Evolutionary conservation across 2,888 invertebrate species (phyloP).

Genomic region (Drosophila anomelani): DNA sequence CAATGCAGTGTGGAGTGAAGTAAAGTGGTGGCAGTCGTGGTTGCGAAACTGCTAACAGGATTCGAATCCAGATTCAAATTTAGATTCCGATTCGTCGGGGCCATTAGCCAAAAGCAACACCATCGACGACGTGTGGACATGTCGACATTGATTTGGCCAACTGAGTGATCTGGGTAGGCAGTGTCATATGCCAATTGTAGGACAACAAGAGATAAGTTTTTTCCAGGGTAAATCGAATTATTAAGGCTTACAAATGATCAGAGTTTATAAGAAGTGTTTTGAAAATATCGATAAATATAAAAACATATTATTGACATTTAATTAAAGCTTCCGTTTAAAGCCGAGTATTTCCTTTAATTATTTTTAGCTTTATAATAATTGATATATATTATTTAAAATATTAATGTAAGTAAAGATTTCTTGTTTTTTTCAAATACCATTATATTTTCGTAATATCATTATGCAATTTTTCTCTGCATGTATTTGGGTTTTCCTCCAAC

Average conservation of each 20-base stretch:
- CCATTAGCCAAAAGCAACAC: constrained; percentile 73
- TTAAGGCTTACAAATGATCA: not conserved
- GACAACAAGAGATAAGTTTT: constrained; percentile 4
- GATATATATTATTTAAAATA: no score
- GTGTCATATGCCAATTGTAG: constrained; percentile 16
- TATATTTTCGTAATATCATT: not conserved
- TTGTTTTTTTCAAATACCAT: not conserved
- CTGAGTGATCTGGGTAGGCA: constrained; percentile 66
- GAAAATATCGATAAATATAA: no score
- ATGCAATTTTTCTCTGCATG: not conserved
- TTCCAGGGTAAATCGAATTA: not conserved
- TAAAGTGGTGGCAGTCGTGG: constrained; percentile 1
- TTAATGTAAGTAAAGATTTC: no score
- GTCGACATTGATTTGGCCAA: constrained; percentile 67
- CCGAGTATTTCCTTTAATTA: no score
- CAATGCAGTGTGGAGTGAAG: constrained; percentile 11
- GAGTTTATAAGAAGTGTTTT: not conserved
- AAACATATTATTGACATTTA: no score
- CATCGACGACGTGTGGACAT: constrained; percentile 60
- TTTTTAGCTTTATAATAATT: no score
- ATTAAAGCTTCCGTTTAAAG: no score
- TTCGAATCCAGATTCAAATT: constrained; percentile 37
- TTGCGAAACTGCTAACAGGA: constrained; percentile 49
- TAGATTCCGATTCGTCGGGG: constrained; percentile 21
- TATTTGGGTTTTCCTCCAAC: constrained; percentile 7